A percentile compares a stretch with the other conserved stretches of the same genome.
phyloP scores from a whole-genome alignment of 1,140 invertebrate species.

The Trichonephila clavata region DNA sequence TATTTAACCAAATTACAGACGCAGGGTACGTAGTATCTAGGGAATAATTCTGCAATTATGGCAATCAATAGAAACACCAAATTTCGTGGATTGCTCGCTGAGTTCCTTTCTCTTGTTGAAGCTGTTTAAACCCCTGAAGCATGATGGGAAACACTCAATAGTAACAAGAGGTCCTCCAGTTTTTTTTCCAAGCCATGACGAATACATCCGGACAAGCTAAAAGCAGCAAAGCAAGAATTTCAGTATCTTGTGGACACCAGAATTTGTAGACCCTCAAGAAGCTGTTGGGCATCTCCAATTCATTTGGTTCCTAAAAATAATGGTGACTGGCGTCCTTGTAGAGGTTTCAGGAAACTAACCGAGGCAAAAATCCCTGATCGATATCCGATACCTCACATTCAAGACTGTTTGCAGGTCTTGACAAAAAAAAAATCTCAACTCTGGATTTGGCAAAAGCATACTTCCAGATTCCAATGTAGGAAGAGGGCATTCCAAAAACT shows the following conservation, averaged over 20 bases:
- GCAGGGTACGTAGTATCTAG: no score
- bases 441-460: neutral
- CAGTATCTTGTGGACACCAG: neutral
- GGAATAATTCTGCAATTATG: neutral
- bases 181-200: neutral
- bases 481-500: slow-evolving; percentile 4
- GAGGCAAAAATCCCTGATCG: neutral
- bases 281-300: slow-evolving; percentile 1
- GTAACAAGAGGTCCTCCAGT: neutral
- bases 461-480: neutral
- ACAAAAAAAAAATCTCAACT: neutral
- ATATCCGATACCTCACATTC: neutral
- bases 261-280: neutral
- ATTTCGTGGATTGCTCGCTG: neutral
- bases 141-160: neutral
- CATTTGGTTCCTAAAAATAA: slow-evolving; percentile 8
- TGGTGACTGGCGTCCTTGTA: slow-evolving; percentile 10
- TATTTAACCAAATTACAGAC: neutral
- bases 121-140: neutral
- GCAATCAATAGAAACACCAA: neutral
- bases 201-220: slow-evolving; percentile 35
- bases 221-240: no score
- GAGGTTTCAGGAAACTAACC: slow-evolving; percentile 36
- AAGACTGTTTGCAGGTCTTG: slow-evolving; percentile 16
- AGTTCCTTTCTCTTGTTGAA: neutral